phyloP scores from a whole-genome alignment of 2,113 vertebrate species.

The Phalacrocorax carbo region DNA sequence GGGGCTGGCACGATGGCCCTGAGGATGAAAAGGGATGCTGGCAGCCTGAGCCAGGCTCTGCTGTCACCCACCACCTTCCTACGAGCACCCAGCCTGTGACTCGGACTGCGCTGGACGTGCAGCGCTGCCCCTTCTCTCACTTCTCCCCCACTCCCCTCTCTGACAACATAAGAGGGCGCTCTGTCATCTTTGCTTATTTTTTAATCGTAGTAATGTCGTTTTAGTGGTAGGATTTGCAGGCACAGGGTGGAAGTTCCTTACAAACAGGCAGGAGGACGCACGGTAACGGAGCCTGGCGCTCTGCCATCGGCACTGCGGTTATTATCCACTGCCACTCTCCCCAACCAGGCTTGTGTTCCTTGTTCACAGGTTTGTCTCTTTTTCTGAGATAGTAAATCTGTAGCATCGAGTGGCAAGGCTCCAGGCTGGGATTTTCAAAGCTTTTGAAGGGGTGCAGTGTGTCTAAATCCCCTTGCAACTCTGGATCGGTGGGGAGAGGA shows the following conservation, averaged over 20 bases:
- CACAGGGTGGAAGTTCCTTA: accelerated
- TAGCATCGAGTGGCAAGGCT: neutral
- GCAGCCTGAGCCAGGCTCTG: neutral
- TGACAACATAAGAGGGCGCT: conserved; percentile 35
- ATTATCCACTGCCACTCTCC: neutral
- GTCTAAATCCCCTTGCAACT: neutral
- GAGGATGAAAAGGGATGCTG: neutral
- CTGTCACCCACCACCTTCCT: neutral
- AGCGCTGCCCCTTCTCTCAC: neutral
- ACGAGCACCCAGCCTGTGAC: neutral
- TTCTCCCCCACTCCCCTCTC: neutral
- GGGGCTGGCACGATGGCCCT: neutral
- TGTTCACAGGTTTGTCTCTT: accelerated
- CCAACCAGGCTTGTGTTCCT: neutral
- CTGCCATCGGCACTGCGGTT: neutral
- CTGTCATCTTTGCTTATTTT: neutral
- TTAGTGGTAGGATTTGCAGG: neutral
- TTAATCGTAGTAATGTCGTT: accelerated
- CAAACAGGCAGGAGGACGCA: accelerated
- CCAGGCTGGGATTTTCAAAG: neutral
- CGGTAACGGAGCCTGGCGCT: neutral
- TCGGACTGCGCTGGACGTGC: accelerated
- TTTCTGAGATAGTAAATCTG: neutral
- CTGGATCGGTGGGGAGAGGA: neutral
- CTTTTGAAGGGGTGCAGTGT: accelerated